Evolutionary conservation across 2,113 vertebrate species (phyloP).

Genomic region (Balaenoptera acutorostrata): DNA sequence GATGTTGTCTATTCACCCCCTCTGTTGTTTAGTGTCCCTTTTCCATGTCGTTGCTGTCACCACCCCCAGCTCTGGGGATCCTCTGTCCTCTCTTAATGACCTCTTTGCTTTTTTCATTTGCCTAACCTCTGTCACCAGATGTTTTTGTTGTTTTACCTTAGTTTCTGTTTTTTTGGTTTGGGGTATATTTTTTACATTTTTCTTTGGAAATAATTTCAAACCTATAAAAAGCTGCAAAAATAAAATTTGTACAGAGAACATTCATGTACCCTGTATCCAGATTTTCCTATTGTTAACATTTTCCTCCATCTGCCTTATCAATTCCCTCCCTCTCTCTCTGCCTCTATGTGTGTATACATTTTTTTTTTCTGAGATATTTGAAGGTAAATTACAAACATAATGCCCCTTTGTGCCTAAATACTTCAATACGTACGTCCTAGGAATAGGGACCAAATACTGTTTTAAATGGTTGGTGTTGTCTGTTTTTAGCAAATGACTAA

Average conservation of each 20-base stretch:
- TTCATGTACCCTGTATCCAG: no score
- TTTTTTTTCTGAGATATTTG: not conserved
- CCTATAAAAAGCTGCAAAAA: not conserved
- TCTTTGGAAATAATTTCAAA: not conserved
- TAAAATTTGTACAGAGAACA: not conserved
- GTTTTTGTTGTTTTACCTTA: not conserved
- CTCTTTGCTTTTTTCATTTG: not conserved
- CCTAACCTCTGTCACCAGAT: not conserved
- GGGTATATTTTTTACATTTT: not conserved
- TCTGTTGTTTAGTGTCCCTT: not conserved
- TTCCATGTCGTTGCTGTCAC: fast-evolving
- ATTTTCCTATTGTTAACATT: not conserved
- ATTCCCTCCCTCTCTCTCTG: fast-evolving
- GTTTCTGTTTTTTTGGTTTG: not conserved
- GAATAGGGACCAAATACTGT: not conserved
- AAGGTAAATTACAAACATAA: not conserved
- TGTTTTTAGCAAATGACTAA: not conserved
- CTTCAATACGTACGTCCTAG: not conserved
- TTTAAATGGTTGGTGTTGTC: not conserved
- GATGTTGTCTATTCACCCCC: fast-evolving
- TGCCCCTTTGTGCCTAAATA: not conserved
- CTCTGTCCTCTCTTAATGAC: not conserved
- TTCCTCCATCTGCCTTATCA: not conserved
- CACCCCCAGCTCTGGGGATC: not conserved
- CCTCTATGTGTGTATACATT: not conserved